Conservation (phyloP, 2,888 invertebrate species). For the Petrophora chlorosata region DNA sequence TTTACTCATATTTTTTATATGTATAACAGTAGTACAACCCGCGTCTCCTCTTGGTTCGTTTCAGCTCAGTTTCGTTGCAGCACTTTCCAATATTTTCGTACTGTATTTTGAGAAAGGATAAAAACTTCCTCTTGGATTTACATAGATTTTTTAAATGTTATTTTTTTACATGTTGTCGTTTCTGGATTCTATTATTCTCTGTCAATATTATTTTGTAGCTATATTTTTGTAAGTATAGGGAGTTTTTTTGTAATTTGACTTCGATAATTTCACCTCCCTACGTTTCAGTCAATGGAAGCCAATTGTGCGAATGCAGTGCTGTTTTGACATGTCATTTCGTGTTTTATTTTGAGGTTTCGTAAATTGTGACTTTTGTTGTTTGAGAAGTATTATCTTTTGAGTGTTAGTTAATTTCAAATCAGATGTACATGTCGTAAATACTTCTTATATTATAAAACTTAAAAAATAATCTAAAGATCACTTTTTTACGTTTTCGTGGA, state of each 20-base stretch:
- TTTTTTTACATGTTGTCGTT: conserved; percentile 37
- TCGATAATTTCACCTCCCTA: conserved; percentile 62
- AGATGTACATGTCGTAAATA: no score
- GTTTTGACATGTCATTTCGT: conserved; percentile 63
- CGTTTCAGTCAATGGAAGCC: conserved; percentile 58
- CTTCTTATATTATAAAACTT: no score
- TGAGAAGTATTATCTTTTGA: conserved; percentile 35
- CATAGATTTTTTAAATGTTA: conserved; percentile 1
- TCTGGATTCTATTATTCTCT: conserved; percentile 38
- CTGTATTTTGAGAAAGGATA: no score
- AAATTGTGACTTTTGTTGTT: conserved; percentile 34
- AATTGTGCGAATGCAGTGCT: conserved; percentile 63
- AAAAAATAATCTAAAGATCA: no score
- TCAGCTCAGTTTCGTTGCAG: no score
- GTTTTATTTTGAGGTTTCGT: conserved; percentile 45
- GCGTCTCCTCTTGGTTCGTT: no score
- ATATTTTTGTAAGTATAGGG: conserved; percentile 51
- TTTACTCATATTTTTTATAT: not conserved
- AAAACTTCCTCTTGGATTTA: no score
- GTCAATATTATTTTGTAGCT: conserved; percentile 46
- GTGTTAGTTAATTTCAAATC: no score
- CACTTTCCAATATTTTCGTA: no score
- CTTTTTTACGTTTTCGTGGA: no score
- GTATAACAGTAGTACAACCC: no score
- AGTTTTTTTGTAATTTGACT: conserved; percentile 64